Evolutionary conservation across 2,113 vertebrate genomes (phyloP).

Genomic region (Grammomys surdaster): DNA sequence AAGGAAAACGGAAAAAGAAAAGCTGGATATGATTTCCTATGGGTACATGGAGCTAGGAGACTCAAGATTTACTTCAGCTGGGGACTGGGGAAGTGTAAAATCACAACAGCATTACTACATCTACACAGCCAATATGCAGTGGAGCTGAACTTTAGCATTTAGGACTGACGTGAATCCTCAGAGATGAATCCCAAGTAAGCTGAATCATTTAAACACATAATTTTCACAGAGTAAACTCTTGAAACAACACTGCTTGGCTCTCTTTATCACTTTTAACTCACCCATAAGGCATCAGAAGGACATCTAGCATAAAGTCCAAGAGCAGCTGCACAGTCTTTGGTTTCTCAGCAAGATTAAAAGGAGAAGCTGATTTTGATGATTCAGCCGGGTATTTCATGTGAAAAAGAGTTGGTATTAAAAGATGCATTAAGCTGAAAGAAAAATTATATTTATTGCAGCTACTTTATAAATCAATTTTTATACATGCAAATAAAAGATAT

Average conservation of each 20-base stretch:
- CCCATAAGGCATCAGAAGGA: conserved; percentile 99
- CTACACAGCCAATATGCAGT: background rate
- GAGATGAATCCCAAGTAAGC: background rate
- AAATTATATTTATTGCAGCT: conserved; percentile 88
- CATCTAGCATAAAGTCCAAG: conserved; percentile 99
- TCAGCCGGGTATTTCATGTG: conserved; percentile 97
- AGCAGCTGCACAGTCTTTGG: conserved; percentile 98
- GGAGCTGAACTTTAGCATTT: background rate
- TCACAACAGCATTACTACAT: background rate
- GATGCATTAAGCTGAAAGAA: conserved; percentile 96
- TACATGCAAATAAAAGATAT: conserved; percentile 79
- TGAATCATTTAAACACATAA: conserved; percentile 15
- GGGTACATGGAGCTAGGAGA: background rate
- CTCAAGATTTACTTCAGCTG: background rate
- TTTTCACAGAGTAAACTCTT: background rate
- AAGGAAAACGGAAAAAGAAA: background rate
- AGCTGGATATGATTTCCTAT: background rate
- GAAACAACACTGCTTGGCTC: background rate
- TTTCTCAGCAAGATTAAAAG: conserved; percentile 97
- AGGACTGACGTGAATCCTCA: background rate
- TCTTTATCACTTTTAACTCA: conserved; percentile 82
- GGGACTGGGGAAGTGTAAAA: conserved; percentile 10
- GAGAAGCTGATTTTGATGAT: conserved; percentile 91
- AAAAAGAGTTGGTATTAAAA: conserved; percentile 98
- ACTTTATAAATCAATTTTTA: conserved; percentile 76